Evolutionary conservation across 2,113 vertebrate genomes (phyloP).

Genomic region (Heloderma charlesbogerti): DNA sequence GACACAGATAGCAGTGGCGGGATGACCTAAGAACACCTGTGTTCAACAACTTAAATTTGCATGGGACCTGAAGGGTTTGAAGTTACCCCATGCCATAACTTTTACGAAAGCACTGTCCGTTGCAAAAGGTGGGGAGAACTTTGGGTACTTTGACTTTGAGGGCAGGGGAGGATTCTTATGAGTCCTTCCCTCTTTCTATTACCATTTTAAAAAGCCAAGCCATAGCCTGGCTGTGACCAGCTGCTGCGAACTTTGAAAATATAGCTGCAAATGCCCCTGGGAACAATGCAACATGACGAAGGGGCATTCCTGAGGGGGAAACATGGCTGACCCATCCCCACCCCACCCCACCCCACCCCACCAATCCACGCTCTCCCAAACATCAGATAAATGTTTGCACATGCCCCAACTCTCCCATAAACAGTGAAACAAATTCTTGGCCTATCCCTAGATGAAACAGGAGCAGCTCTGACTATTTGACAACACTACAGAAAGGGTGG

Average conservation of each 20-base stretch:
- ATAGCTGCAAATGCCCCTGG: neutral
- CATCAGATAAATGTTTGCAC: neutral
- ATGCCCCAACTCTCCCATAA: neutral
- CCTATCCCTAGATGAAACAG: neutral
- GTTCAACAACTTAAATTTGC: conserved; percentile 52
- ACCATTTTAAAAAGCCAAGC: neutral
- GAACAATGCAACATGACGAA: neutral
- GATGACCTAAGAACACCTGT: neutral
- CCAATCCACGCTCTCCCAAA: too few species aligned
- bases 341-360: neutral
- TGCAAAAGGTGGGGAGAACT: neutral
- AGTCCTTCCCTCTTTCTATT: too few species aligned
- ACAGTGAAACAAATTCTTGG: neutral
- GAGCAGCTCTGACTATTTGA: conserved; percentile 29
- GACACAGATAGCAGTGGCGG: conserved; percentile 28
- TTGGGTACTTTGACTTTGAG: too few species aligned
- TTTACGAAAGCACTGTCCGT: neutral
- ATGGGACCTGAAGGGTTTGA: conserved; percentile 11
- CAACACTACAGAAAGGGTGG: conserved; percentile 15
- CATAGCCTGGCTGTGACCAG: too few species aligned
- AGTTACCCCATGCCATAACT: neutral
- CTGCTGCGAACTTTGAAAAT: neutral
- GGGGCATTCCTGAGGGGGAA: neutral
- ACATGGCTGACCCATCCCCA: neutral
- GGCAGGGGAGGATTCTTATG: too few species aligned